phyloP scores from a whole-genome alignment of 2,888 invertebrate species.

The Mythimna pallens region DNA sequence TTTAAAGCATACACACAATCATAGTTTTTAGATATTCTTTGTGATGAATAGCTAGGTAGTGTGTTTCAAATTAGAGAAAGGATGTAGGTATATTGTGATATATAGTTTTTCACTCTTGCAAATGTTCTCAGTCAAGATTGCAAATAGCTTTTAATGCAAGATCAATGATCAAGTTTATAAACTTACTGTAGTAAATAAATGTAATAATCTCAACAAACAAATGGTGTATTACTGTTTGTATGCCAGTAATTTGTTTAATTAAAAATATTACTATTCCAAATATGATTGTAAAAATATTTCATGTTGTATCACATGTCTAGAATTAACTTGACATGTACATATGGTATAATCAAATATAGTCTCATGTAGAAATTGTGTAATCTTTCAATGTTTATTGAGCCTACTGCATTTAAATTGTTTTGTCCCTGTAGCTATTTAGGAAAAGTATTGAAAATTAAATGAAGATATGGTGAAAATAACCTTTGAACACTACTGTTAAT shows the following conservation, averaged over 20 bases:
- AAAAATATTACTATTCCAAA: constrained; percentile 37
- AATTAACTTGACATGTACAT: constrained; percentile 18
- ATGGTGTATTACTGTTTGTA: constrained; percentile 17
- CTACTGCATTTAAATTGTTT: constrained; percentile 58
- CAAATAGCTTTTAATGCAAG: constrained; percentile 45
- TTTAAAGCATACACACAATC: constrained; percentile 28
- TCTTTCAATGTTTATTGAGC: constrained; percentile 22
- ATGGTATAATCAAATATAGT: constrained; percentile 16
- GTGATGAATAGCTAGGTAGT: constrained; percentile 56
- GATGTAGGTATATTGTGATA: constrained; percentile 45
- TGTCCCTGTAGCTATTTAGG: constrained; percentile 28
- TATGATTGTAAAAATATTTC: constrained; percentile 21
- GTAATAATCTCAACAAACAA: constrained; percentile 40
- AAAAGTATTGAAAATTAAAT: constrained; percentile 8
- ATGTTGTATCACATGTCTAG: constrained; percentile 11
- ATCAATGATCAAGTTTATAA: constrained; percentile 37
- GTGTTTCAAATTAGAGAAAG: constrained; percentile 42
- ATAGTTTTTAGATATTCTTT: constrained; percentile 51
- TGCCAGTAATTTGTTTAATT: constrained; percentile 23
- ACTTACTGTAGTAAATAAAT: constrained; percentile 36
- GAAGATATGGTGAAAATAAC: constrained; percentile 16
- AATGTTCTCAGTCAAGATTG: constrained; percentile 40
- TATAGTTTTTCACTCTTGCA: constrained; percentile 51
- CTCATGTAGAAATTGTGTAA: constrained; percentile 37
- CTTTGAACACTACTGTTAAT: constrained; percentile 14